A percentile compares a stretch with the other conserved stretches of the same genome.
These are phyloP conservation scores for Plotosus lineatus DNA, from an alignment of 2,113 vertebrate genomes.

Conservation along the genomic window DNA sequence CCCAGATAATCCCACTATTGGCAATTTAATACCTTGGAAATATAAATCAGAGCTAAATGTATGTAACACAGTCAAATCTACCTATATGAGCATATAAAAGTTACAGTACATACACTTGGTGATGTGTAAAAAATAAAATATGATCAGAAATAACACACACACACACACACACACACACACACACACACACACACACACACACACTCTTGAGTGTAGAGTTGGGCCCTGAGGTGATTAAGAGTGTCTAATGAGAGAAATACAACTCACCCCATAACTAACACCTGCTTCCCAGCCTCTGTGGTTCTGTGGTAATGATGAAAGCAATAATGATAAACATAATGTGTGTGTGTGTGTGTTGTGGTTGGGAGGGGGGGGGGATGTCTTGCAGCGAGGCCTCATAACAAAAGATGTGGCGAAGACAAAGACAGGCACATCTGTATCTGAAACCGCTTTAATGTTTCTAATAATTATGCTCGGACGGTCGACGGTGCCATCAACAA, in stretches of 20 bases:
- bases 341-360: background rate
- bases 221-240: conserved; percentile 26
- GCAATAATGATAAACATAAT: conserved; percentile 31
- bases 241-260: conserved; percentile 26
- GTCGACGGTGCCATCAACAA: background rate
- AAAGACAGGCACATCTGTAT: conserved; percentile 6
- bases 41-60: conserved; percentile 1
- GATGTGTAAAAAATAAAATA: background rate
- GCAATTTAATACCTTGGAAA: background rate
- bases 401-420: conserved; percentile 14
- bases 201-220: background rate
- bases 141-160: background rate
- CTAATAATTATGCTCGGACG: conserved; percentile 25
- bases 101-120: background rate
- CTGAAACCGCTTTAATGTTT: conserved; percentile 21
- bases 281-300: conserved; percentile 27
- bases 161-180: conserved; percentile 21
- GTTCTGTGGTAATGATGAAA: conserved; percentile 6
- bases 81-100: background rate
- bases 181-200: conserved; percentile 16
- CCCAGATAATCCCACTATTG: conserved; percentile 20
- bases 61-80: background rate
- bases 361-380: background rate
- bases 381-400: background rate
- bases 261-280: conserved; percentile 22